These are phyloP conservation scores for Neopipo cinnamomea DNA, from an alignment of 2,113 vertebrate genomes.

Conservation along the genomic window DNA sequence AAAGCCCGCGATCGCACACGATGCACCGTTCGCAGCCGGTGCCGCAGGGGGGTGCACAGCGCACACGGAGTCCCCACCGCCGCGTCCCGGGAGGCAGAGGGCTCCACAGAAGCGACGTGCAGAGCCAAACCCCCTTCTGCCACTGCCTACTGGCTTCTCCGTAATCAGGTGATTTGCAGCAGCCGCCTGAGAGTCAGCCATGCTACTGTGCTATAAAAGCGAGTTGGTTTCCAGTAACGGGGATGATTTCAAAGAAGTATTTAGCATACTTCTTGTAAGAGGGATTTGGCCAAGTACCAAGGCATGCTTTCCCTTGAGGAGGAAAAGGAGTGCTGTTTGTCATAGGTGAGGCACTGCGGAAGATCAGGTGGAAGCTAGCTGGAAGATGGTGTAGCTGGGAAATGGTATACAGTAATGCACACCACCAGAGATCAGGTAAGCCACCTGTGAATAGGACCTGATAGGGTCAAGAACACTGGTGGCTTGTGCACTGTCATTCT, in stretches of 20 bases:
- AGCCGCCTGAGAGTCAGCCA: neutral
- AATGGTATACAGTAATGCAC: accelerated
- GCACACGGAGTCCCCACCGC: neutral
- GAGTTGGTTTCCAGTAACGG: neutral
- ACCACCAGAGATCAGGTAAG: neutral
- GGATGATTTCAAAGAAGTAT: neutral
- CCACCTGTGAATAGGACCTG: neutral
- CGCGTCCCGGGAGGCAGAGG: neutral
- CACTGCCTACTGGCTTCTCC: neutral
- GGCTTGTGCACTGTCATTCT: neutral
- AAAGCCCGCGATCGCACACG: accelerated
- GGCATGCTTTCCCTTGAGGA: neutral
- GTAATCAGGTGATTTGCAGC: neutral
- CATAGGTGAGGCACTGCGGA: neutral
- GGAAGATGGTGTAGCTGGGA: neutral
- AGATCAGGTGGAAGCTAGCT: neutral
- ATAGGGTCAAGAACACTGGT: neutral
- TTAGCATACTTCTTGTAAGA: neutral
- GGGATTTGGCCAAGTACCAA: neutral
- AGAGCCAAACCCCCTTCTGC: neutral
- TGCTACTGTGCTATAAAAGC: neutral
- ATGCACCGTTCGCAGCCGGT: neutral
- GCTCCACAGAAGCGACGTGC: neutral
- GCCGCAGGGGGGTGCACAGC: neutral
- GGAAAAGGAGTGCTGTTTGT: neutral